Evolutionary conservation across 2,888 invertebrate genomes (phyloP).

Genomic region (Ditula angustiorana): DNA sequence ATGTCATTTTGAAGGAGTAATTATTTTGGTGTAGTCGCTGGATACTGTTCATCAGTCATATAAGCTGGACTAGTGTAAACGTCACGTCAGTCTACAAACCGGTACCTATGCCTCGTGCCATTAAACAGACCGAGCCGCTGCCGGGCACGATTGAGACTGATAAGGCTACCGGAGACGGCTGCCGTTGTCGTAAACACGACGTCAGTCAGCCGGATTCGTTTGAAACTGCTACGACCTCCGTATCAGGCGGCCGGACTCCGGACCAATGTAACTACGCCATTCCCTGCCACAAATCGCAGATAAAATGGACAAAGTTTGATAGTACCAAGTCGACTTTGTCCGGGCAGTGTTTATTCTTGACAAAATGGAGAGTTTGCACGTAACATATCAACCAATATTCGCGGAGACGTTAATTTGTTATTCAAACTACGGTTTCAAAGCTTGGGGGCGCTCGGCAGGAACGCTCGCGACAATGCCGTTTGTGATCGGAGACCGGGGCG

Average conservation of each 20-base stretch:
- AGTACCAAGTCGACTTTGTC: background rate
- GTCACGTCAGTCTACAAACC: background rate
- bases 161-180: slow-evolving; percentile 1
- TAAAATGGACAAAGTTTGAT: background rate
- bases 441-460: slow-evolving; percentile 24
- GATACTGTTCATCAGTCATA: too few species aligned
- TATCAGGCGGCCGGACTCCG: background rate
- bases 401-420: slow-evolving; percentile 37
- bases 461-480: slow-evolving; percentile 28
- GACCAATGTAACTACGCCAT: slow-evolving; percentile 3
- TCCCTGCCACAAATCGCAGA: background rate
- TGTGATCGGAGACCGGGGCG: slow-evolving; percentile 21
- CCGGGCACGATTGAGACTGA: background rate
- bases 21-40: too few species aligned
- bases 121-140: background rate
- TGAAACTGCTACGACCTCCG: background rate
- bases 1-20: too few species aligned
- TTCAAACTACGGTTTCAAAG: slow-evolving; percentile 32
- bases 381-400: slow-evolving; percentile 30
- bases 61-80: background rate
- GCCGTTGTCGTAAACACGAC: background rate
- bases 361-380: slow-evolving; percentile 4
- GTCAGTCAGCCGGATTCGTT: background rate
- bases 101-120: background rate
- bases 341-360: background rate